Evolutionary conservation across 2,888 invertebrate genomes (phyloP).

Genomic region (Mesorhabditis belari): DNA sequence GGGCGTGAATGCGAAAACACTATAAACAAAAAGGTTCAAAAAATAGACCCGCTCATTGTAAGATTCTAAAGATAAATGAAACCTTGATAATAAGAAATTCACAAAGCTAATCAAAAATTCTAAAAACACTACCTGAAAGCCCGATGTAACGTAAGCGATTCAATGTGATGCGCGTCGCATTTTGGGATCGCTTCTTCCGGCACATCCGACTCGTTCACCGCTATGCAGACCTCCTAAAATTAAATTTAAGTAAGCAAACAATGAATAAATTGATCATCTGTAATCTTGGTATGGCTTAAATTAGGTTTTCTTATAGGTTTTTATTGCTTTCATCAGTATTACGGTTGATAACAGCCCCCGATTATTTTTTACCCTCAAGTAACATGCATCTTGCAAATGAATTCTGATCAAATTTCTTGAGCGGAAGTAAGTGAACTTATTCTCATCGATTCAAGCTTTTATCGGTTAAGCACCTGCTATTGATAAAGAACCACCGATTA

Average conservation of each 20-base stretch:
- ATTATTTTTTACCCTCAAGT: too few species aligned
- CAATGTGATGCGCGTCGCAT: slow-evolving; percentile 71
- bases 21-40: background rate
- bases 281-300: too few species aligned
- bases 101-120: background rate
- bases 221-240: slow-evolving; percentile 61
- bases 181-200: slow-evolving; percentile 78
- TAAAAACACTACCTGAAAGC: slow-evolving; percentile 74
- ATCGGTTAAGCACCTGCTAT: too few species aligned
- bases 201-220: slow-evolving; percentile 79
- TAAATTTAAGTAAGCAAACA: too few species aligned
- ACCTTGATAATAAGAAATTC: background rate
- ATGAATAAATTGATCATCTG: too few species aligned
- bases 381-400: too few species aligned
- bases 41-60: background rate
- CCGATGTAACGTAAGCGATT: slow-evolving; percentile 73
- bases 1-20: slow-evolving; percentile 87
- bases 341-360: too few species aligned
- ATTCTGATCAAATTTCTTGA: background rate
- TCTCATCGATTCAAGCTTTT: too few species aligned
- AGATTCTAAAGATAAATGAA: background rate
- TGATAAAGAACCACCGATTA: background rate
- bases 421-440: too few species aligned
- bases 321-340: too few species aligned
- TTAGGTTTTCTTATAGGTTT: too few species aligned